A percentile compares a stretch with the other conserved stretches of the same genome.
phyloP scores from a whole-genome alignment of 2,888 invertebrate genomes.

The Heteromyza rotundicornis region DNA sequence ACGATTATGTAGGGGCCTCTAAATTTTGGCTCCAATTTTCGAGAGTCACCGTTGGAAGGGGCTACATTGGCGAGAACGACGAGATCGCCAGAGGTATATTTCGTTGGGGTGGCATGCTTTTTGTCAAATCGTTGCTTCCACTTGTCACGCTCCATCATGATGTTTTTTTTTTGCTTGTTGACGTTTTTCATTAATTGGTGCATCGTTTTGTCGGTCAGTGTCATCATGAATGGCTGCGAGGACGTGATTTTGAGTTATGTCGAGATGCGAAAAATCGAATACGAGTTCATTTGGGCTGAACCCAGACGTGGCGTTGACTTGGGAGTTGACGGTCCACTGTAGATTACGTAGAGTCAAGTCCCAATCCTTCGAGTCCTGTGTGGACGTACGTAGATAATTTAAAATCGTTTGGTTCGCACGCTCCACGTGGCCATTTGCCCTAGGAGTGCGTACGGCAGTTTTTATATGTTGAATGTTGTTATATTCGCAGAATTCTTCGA shows the following conservation, averaged over 20 bases:
- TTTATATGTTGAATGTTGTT: constrained; percentile 24
- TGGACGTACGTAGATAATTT: constrained; percentile 29
- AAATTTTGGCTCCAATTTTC: constrained; percentile 28
- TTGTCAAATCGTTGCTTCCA: constrained; percentile 24
- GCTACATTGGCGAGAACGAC: constrained; percentile 26
- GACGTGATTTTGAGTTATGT: constrained; percentile 19
- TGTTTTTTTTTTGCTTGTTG: constrained; percentile 14
- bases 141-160: constrained; percentile 9
- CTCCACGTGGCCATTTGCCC: constrained; percentile 30
- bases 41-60: constrained; percentile 28
- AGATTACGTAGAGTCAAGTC: constrained; percentile 15
- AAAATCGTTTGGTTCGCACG: constrained; percentile 28
- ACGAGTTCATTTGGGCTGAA: constrained; percentile 23
- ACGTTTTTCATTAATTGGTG: constrained; percentile 11
- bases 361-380: constrained; percentile 18
- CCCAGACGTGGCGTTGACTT: constrained; percentile 18
- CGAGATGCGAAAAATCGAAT: constrained; percentile 16
- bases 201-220: neutral
- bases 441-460: constrained; percentile 28
- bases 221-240: constrained; percentile 6
- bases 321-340: constrained; percentile 22
- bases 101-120: constrained; percentile 10
- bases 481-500: constrained; percentile 14
- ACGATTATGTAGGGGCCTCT: constrained; percentile 28
- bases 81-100: constrained; percentile 12